Conservation (phyloP, 2,797 vertebrate genomes). For the Sylvilagus floridanus region DNA sequence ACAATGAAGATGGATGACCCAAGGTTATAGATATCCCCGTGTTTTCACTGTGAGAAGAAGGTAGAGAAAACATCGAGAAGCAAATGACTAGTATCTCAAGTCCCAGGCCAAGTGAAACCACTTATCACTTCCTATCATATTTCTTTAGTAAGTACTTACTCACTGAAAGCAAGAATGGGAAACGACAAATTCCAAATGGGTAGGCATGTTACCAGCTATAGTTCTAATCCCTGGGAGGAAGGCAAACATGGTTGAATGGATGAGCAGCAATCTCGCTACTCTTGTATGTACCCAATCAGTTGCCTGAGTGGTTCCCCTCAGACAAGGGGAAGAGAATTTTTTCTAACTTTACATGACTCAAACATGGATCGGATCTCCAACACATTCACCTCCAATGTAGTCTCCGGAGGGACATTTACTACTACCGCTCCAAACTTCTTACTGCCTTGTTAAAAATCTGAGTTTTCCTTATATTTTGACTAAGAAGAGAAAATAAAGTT, state of each 20-base stretch:
- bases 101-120: neutral
- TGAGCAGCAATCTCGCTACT: neutral
- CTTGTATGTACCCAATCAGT: neutral
- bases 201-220: neutral
- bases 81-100: neutral
- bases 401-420: neutral
- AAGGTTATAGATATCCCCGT: neutral
- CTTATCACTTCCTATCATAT: neutral
- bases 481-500: neutral
- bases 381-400: neutral
- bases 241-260: neutral
- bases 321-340: neutral
- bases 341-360: slow-evolving; percentile 12
- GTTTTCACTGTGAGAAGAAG: neutral
- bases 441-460: slow-evolving; percentile 32
- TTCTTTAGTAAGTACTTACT: neutral
- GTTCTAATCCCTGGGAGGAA: neutral
- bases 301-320: neutral
- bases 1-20: too few species aligned
- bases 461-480: neutral
- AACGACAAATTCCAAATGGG: neutral
- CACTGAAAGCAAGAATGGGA: neutral
- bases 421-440: neutral
- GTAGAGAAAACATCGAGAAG: neutral
- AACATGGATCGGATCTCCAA: neutral